A percentile compares a stretch with the other conserved stretches of the same genome.
These are phyloP conservation scores for Julus scanicus DNA, from an alignment of 2,888 invertebrate genomes.

Conservation along the genomic window DNA sequence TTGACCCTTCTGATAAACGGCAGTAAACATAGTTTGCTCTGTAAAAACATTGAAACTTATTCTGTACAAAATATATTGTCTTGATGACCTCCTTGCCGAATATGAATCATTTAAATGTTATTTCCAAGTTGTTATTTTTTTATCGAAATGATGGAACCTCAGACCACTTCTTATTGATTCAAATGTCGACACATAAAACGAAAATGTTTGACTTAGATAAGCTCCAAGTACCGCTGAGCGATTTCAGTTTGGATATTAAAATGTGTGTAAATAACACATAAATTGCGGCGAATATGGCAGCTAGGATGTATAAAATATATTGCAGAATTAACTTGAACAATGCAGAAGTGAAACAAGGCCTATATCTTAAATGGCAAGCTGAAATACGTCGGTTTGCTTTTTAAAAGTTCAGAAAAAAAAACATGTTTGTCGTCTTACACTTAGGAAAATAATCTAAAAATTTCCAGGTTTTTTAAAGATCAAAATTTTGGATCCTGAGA, in stretches of 20 bases:
- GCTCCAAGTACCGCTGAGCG: not conserved
- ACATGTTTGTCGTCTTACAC: too few relatives aligned
- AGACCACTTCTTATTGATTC: conserved; percentile 1
- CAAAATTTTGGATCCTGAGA: too few relatives aligned
- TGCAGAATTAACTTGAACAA: not conserved
- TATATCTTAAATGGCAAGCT: not conserved
- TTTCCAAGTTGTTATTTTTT: conserved; percentile 15
- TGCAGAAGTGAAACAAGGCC: not conserved
- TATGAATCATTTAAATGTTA: not conserved
- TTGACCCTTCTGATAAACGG: too few relatives aligned
- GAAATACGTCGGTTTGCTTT: not conserved
- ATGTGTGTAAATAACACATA: not conserved
- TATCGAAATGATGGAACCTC: conserved; percentile 11
- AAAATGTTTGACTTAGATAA: conserved; percentile 24
- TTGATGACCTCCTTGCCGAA: conserved; percentile 17
- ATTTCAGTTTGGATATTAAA: not conserved
- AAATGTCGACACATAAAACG: conserved; percentile 16
- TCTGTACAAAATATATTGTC: not conserved
- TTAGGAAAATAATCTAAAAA: too few relatives aligned
- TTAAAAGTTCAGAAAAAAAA: too few relatives aligned
- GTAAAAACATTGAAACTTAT: too few relatives aligned
- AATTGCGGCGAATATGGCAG: not conserved
- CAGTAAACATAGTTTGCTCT: too few relatives aligned
- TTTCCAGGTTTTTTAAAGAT: too few relatives aligned
- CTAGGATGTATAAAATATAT: conserved; percentile 16